Conservation (phyloP, 2,888 invertebrate genomes). For the Calameuta idolon region DNA sequence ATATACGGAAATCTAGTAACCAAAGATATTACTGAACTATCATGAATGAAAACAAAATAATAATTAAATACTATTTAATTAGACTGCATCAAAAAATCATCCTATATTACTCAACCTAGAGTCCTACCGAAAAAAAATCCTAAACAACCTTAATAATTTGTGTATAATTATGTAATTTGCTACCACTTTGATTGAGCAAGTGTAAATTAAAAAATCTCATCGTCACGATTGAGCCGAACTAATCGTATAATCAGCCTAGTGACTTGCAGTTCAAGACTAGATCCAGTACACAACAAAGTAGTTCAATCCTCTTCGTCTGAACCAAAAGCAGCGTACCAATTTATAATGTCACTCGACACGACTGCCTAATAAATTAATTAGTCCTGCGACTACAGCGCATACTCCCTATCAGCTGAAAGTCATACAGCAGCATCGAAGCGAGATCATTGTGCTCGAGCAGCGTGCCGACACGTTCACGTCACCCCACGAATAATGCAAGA, state of each 20-base stretch:
- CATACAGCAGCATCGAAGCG: not conserved
- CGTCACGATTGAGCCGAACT: not conserved
- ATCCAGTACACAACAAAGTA: not conserved
- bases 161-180: not conserved
- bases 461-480: not conserved
- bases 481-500: not conserved
- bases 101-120: not conserved
- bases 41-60: too few relatives aligned
- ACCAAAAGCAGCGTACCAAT: not conserved
- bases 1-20: not conserved
- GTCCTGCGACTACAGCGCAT: not conserved
- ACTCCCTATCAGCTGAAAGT: not conserved
- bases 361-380: slow-evolving; percentile 6
- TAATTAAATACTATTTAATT: too few relatives aligned
- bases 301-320: not conserved
- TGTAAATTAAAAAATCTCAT: not conserved
- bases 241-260: not conserved
- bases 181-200: not conserved
- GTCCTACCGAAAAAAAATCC: not conserved
- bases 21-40: too few relatives aligned
- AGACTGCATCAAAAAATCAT: too few relatives aligned
- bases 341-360: not conserved
- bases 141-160: not conserved
- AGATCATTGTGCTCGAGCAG: not conserved
- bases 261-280: not conserved